Percentiles rank a stretch among this genome's conserved stretches.
Conservation (phyloP, 2,888 invertebrate species). For the Lissonota sp. region DNA sequence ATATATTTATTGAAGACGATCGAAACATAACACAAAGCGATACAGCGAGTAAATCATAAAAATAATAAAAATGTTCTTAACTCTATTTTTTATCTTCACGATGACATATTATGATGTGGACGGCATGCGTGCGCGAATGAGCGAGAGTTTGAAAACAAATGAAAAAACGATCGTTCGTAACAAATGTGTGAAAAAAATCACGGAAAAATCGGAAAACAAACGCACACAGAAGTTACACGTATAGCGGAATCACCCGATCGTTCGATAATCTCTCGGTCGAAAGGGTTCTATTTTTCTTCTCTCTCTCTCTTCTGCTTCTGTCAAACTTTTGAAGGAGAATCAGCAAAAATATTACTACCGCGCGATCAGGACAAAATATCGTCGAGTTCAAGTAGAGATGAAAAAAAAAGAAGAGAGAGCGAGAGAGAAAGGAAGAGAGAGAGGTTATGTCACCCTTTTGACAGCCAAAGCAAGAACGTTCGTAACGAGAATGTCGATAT, state of each 20-base stretch:
- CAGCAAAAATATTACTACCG: too few species aligned
- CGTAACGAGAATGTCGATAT: not conserved
- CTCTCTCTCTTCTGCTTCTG: not conserved
- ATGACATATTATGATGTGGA: constrained; percentile 34
- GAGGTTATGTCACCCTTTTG: constrained; percentile 74
- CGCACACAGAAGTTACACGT: not conserved
- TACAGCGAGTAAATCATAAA: constrained; percentile 14
- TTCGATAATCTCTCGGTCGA: not conserved
- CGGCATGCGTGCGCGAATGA: not conserved
- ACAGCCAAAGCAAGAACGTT: not conserved
- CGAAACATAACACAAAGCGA: constrained; percentile 32
- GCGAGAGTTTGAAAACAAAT: constrained; percentile 16
- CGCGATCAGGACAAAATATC: too few species aligned
- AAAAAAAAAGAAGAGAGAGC: not conserved
- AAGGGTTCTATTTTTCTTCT: not conserved
- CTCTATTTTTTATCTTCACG: constrained; percentile 12
- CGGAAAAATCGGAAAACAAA: constrained; percentile 2
- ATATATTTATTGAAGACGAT: constrained; percentile 45
- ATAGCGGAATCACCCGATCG: not conserved
- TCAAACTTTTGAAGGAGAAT: not conserved
- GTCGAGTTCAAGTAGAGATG: not conserved
- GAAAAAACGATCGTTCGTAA: constrained; percentile 44
- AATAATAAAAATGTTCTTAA: constrained; percentile 22
- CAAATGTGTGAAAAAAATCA: too few species aligned
- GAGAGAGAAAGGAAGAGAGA: not conserved